Evolutionary conservation across 2,797 vertebrate genomes (phyloP).

Genomic region (Esox masquinongy): DNA sequence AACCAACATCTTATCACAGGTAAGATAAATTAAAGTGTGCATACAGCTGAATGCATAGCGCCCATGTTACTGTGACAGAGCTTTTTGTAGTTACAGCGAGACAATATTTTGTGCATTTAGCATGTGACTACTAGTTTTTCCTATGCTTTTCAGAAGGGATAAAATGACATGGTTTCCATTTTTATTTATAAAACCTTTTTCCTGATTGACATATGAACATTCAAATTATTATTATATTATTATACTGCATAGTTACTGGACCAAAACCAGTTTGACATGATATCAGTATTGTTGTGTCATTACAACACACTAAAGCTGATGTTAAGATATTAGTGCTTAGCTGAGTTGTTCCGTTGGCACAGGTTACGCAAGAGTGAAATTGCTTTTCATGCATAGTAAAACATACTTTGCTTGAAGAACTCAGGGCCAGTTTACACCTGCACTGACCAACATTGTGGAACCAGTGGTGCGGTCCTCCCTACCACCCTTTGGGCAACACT

Average conservation of each 20-base stretch:
- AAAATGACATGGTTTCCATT: too few species aligned
- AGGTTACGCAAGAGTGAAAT: background rate
- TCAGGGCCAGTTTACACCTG: background rate
- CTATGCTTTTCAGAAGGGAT: too few species aligned
- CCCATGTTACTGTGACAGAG: too few species aligned
- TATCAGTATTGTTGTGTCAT: background rate
- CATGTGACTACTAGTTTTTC: too few species aligned
- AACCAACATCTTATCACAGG: too few species aligned
- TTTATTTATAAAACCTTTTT: too few species aligned
- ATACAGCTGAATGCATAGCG: too few species aligned
- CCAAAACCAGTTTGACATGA: background rate
- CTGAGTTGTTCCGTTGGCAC: background rate
- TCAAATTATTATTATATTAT: too few species aligned
- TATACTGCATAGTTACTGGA: background rate
- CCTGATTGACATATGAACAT: too few species aligned
- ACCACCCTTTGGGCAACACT: background rate
- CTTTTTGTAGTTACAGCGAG: too few species aligned
- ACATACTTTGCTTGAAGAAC: background rate
- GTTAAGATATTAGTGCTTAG: background rate
- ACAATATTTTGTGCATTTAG: too few species aligned
- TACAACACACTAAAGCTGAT: background rate
- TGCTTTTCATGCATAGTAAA: background rate
- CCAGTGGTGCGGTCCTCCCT: background rate
- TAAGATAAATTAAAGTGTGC: too few species aligned
- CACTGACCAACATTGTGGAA: background rate